These are phyloP conservation scores for Plectropomus leopardus DNA, from an alignment of 2,113 vertebrate species.

Conservation along the genomic window DNA sequence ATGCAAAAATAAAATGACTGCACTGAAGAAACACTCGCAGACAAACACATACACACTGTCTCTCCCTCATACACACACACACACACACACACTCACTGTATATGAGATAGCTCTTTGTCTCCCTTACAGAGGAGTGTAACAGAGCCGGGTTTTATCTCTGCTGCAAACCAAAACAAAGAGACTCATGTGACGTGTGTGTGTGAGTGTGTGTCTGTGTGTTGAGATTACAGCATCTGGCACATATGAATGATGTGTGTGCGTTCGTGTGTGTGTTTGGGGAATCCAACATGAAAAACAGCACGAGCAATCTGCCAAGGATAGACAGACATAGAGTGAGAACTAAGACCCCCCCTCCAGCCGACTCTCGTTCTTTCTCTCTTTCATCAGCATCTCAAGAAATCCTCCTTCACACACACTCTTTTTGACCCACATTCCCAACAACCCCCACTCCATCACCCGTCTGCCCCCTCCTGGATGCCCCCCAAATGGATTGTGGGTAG, in stretches of 20 bases:
- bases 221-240: constrained; percentile 51
- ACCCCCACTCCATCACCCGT: constrained; percentile 43
- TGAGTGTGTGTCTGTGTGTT: constrained; percentile 26
- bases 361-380: neutral
- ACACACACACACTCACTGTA: constrained; percentile 36
- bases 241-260: constrained; percentile 41
- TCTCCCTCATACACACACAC: constrained; percentile 2
- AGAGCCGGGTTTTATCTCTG: constrained; percentile 75
- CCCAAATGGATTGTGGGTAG: constrained; percentile 63
- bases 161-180: constrained; percentile 81
- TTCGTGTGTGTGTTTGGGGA: neutral
- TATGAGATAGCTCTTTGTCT: constrained; percentile 79
- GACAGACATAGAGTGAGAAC: constrained; percentile 18
- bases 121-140: constrained; percentile 70
- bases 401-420: constrained; percentile 28
- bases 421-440: constrained; percentile 70
- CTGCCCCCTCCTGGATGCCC: constrained; percentile 35
- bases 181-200: constrained; percentile 55
- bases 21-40: constrained; percentile 24
- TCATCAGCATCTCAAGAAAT: constrained; percentile 46
- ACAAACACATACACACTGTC: constrained; percentile 18
- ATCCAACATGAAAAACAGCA: constrained; percentile 48
- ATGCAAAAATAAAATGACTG: constrained; percentile 34
- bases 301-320: constrained; percentile 15
- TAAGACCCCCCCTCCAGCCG: neutral